These are phyloP conservation scores for Busseola fusca DNA, from an alignment of 2,888 invertebrate species.

Conservation along the genomic window DNA sequence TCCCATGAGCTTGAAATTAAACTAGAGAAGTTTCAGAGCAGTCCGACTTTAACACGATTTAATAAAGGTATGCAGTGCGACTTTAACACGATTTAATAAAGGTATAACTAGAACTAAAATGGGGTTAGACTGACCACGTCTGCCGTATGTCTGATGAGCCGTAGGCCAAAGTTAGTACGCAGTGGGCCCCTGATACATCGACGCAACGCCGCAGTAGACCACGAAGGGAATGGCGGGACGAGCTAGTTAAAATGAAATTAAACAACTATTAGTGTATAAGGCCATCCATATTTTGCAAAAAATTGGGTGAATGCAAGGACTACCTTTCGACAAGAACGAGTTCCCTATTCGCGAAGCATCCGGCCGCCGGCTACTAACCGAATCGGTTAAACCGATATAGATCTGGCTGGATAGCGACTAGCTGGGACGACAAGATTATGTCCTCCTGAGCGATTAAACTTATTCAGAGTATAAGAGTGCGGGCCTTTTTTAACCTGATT, in stretches of 20 bases:
- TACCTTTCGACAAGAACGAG: background rate
- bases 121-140: constrained; percentile 51
- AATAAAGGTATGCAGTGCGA: too few species aligned
- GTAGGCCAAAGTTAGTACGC: constrained; percentile 52
- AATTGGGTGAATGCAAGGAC: background rate
- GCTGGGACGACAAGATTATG: constrained; percentile 4
- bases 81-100: constrained; percentile 10
- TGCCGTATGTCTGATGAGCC: constrained; percentile 53
- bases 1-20: background rate
- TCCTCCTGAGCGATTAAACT: background rate
- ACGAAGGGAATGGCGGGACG: constrained; percentile 52
- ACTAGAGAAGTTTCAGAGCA: constrained; percentile 1
- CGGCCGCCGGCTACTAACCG: background rate
- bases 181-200: constrained; percentile 53
- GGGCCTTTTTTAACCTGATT: background rate
- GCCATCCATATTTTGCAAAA: background rate
- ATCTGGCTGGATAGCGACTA: background rate
- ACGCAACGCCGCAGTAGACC: constrained; percentile 53
- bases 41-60: too few species aligned
- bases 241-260: constrained; percentile 52
- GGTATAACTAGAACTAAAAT: constrained; percentile 38
- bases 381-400: too few species aligned
- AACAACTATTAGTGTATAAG: constrained; percentile 37
- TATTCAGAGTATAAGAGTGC: background rate
- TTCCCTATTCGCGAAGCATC: background rate